These are phyloP conservation scores for Nyleta sp. DNA, from an alignment of 2,888 invertebrate species.

Conservation along the genomic window DNA sequence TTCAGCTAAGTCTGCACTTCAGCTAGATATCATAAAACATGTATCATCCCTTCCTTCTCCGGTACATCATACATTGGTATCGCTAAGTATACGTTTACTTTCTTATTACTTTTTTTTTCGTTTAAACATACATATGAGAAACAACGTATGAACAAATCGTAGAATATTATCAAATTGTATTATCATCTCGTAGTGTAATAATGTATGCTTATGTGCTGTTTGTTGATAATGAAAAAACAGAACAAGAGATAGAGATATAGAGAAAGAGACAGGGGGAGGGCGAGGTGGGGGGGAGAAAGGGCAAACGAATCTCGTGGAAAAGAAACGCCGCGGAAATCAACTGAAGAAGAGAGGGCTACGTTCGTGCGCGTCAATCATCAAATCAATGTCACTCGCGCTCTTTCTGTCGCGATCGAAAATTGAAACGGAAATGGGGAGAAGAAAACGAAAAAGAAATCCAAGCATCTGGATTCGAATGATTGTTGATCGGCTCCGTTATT, in stretches of 20 bases:
- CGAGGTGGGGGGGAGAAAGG: conserved; percentile 12
- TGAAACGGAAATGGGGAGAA: conserved; percentile 12
- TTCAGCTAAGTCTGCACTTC: conserved; percentile 82
- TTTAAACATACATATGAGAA: conserved; percentile 75
- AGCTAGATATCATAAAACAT: conserved; percentile 82
- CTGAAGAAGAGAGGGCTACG: conserved; percentile 69
- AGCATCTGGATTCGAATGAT: conserved; percentile 25
- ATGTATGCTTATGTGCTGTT: conserved; percentile 74
- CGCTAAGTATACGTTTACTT: conserved; percentile 80
- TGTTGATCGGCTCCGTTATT: conserved; percentile 27
- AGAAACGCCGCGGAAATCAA: conserved; percentile 57
- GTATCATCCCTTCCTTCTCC: conserved; percentile 80
- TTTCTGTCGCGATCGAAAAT: conserved; percentile 16
- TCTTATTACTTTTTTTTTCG: conserved; percentile 71
- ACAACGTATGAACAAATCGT: conserved; percentile 77
- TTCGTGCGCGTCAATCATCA: conserved; percentile 65
- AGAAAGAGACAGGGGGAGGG: conserved; percentile 19
- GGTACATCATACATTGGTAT: conserved; percentile 82
- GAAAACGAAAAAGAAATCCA: conserved; percentile 11
- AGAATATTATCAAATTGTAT: conserved; percentile 76
- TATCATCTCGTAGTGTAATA: conserved; percentile 76
- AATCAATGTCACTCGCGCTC: conserved; percentile 64
- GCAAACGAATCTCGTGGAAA: conserved; percentile 53
- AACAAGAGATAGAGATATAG: conserved; percentile 43
- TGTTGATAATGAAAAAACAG: conserved; percentile 65